A percentile compares a stretch with the other conserved stretches of the same genome.
Evolutionary conservation across 2,797 vertebrate species (phyloP).

Genomic region (Lepilemur septentrionalis): DNA sequence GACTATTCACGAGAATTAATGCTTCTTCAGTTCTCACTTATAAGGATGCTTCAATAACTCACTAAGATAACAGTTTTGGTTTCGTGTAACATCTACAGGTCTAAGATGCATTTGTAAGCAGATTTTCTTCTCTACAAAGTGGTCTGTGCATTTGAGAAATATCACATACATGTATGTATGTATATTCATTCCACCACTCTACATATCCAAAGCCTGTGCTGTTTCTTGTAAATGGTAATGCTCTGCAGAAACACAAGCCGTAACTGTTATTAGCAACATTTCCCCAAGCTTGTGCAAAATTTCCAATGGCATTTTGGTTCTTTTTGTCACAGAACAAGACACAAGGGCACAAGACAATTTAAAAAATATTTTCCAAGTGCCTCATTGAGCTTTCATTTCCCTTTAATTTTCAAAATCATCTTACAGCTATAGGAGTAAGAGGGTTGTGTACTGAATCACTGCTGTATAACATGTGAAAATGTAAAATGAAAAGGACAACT

Average conservation of each 20-base stretch:
- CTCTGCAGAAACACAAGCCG: background rate
- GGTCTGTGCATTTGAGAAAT: background rate
- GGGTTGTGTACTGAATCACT: background rate
- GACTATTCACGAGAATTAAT: background rate
- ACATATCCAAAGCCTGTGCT: background rate
- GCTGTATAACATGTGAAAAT: background rate
- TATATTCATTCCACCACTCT: background rate
- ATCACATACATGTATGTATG: background rate
- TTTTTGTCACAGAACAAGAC: background rate
- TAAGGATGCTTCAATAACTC: background rate
- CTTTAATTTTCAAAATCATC: conserved; percentile 19
- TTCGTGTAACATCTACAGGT: background rate
- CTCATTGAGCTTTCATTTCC: background rate
- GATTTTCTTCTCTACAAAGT: background rate
- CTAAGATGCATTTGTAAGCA: background rate
- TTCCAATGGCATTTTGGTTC: background rate
- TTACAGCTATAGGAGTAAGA: background rate
- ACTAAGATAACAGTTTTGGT: background rate
- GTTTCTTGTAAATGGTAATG: background rate
- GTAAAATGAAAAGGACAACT: background rate
- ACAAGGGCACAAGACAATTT: background rate
- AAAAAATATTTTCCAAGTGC: background rate
- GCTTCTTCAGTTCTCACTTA: background rate
- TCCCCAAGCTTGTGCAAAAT: background rate
- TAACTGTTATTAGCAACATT: background rate